A percentile compares a stretch with the other conserved stretches of the same genome.
These are phyloP conservation scores for Anagrus nilaparvatae DNA, from an alignment of 1,140 invertebrate genomes.

Conservation along the genomic window DNA sequence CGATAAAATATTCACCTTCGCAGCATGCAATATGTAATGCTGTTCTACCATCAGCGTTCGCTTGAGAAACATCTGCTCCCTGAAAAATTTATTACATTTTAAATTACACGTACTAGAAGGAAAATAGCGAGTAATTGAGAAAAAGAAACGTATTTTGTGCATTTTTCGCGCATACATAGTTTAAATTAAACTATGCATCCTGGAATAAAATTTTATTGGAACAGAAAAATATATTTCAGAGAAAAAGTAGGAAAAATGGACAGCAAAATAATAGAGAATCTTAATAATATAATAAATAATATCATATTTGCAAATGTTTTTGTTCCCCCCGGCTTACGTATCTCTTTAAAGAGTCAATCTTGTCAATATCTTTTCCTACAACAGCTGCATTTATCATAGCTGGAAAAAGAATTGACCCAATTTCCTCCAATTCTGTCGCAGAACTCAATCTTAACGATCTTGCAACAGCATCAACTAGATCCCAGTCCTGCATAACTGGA, in stretches of 20 bases:
- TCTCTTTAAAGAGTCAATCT: slow-evolving; percentile 44
- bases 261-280: background rate
- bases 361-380: slow-evolving; percentile 48
- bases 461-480: slow-evolving; percentile 58
- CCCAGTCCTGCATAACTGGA: slow-evolving; percentile 41
- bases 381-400: slow-evolving; percentile 69
- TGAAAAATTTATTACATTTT: slow-evolving; percentile 24
- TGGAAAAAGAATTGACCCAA: slow-evolving; percentile 66
- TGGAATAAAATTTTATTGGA: no score
- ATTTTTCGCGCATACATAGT: no score
- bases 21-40: slow-evolving; percentile 72
- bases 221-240: no score
- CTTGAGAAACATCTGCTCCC: slow-evolving; percentile 64
- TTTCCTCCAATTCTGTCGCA: slow-evolving; percentile 55
- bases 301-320: slow-evolving; percentile 9
- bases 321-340: no score
- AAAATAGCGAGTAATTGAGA: background rate
- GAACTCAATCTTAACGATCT: slow-evolving; percentile 55
- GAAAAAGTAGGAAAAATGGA: no score
- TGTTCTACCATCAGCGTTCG: slow-evolving; percentile 71
- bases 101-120: background rate
- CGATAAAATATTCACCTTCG: slow-evolving; percentile 56
- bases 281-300: background rate
- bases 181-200: no score
- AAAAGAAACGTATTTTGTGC: no score